These are phyloP conservation scores for Malurus elegans DNA, from an alignment of 2,113 vertebrate species.

Conservation along the genomic window DNA sequence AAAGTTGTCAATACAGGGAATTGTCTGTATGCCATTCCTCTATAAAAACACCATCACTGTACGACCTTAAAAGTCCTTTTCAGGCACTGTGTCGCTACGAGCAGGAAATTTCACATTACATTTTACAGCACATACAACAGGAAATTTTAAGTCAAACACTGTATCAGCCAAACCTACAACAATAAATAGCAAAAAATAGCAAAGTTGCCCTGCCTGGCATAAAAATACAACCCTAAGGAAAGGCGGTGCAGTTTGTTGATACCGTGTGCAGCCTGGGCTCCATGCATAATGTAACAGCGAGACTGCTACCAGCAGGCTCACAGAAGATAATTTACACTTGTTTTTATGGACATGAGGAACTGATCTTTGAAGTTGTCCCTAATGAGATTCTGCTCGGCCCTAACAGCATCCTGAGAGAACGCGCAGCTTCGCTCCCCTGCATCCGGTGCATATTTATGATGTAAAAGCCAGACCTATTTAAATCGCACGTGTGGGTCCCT, in stretches of 20 bases:
- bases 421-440: conserved; percentile 69
- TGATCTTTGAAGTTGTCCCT: conserved; percentile 83
- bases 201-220: conserved; percentile 58
- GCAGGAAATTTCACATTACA: not conserved
- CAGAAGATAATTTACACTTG: conserved; percentile 85
- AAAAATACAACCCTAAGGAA: conserved; percentile 57
- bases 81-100: conserved; percentile 13
- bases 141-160: conserved; percentile 54
- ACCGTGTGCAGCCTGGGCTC: conserved; percentile 57
- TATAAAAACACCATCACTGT: not conserved
- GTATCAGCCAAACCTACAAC: conserved; percentile 48
- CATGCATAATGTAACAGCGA: conserved; percentile 81
- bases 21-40: not conserved
- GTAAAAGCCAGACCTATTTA: conserved; percentile 65
- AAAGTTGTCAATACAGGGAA: not conserved
- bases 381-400: conserved; percentile 82
- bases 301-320: conserved; percentile 78
- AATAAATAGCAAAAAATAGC: conserved; percentile 69
- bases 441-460: conserved; percentile 74
- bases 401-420: conserved; percentile 78
- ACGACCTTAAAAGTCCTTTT: conserved; percentile 32
- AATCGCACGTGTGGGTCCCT: conserved; percentile 53
- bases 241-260: conserved; percentile 22
- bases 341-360: conserved; percentile 80
- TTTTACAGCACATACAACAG: conserved; percentile 10